These are phyloP conservation scores for Apis laboriosa DNA, from an alignment of 1,140 invertebrate genomes.

Conservation along the genomic window DNA sequence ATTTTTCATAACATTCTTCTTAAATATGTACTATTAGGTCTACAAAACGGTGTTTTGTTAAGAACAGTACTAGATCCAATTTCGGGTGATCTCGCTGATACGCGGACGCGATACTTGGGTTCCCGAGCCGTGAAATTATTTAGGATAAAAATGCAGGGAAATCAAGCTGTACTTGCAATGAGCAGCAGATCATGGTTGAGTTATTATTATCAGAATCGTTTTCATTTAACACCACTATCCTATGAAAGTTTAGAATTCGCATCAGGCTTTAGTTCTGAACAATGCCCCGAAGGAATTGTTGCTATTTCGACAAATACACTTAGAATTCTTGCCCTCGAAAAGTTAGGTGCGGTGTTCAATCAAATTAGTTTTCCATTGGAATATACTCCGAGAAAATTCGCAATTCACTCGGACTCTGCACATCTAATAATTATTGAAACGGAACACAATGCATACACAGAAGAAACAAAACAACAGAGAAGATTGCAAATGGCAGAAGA, in stretches of 20 bases:
- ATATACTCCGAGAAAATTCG: slow-evolving; percentile 97
- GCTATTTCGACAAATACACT: slow-evolving; percentile 99
- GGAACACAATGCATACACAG: slow-evolving; percentile 99
- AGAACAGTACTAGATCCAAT: slow-evolving; percentile 98
- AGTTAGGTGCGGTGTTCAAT: slow-evolving; percentile 99
- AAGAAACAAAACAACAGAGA: slow-evolving; percentile 96
- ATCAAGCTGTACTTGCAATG: slow-evolving; percentile 98
- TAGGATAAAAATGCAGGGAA: slow-evolving; percentile 96
- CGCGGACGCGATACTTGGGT: slow-evolving; percentile 96
- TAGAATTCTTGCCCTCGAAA: slow-evolving; percentile 98
- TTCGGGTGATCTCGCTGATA: slow-evolving; percentile 98
- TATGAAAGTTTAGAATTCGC: slow-evolving; percentile 99
- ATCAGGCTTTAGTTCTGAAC: slow-evolving; percentile 98
- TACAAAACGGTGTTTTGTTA: slow-evolving; percentile 98
- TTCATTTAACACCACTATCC: slow-evolving; percentile 97
- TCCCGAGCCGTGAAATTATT: slow-evolving; percentile 98
- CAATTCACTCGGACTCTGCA: slow-evolving; percentile 96
- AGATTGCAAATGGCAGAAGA: slow-evolving; percentile 94
- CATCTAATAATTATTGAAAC: slow-evolving; percentile 97
- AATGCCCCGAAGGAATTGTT: slow-evolving; percentile 99
- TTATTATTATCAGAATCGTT: slow-evolving; percentile 98
- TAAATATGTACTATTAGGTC: slow-evolving; percentile 64
- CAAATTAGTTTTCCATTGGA: slow-evolving; percentile 95
- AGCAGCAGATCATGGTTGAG: slow-evolving; percentile 99
- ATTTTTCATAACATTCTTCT: not conserved